Evolutionary conservation across 2,797 vertebrate genomes (phyloP).

Genomic region (Emydoidea blandingii): DNA sequence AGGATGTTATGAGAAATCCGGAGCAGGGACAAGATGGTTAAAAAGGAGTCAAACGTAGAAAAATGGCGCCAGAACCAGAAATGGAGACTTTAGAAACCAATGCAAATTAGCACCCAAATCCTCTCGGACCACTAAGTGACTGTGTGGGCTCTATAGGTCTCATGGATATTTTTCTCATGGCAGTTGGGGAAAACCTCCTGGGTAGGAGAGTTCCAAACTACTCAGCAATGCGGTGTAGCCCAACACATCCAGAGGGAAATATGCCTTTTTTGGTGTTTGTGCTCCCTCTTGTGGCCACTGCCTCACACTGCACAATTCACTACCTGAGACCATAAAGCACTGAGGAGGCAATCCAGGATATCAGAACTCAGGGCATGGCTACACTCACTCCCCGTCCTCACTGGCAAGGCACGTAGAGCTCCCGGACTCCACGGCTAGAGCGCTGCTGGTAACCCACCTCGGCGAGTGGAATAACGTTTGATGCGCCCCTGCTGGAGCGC

Average conservation of each 20-base stretch:
- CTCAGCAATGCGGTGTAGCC: not conserved
- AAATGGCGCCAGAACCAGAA: not conserved
- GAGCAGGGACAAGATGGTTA: not conserved
- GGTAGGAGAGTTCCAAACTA: not conserved
- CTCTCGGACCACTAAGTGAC: not conserved
- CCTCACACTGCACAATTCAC: not conserved
- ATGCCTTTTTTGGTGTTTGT: not conserved
- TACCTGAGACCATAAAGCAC: not conserved
- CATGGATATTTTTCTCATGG: not conserved
- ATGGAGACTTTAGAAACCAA: not conserved
- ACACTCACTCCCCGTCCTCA: too few species aligned
- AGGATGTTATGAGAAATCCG: accelerated
- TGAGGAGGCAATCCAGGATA: not conserved
- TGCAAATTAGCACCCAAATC: accelerated
- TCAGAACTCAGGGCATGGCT: too few species aligned
- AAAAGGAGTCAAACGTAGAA: not conserved
- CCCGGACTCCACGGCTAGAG: too few species aligned
- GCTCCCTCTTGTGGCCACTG: conserved; percentile 59
- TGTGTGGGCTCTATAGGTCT: not conserved
- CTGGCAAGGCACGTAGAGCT: too few species aligned
- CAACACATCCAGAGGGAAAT: too few species aligned
- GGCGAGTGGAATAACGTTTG: too few species aligned
- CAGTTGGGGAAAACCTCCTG: not conserved
- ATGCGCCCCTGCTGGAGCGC: too few species aligned
- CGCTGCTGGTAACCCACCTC: too few species aligned